Evolutionary conservation across 2,113 vertebrate species (phyloP).

Genomic region (Potamarius usumacintae): DNA sequence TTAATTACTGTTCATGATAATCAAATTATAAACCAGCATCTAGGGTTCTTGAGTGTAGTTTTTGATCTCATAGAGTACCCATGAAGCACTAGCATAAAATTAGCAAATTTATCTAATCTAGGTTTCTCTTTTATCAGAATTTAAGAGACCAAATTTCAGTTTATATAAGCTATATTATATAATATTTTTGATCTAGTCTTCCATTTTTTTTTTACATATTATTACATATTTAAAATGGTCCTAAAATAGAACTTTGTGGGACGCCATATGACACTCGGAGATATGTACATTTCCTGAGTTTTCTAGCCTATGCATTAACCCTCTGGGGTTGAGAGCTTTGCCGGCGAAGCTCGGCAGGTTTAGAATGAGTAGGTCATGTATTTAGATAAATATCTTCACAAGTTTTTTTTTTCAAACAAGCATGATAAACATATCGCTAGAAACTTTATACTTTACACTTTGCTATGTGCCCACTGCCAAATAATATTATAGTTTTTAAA

Average conservation of each 20-base stretch:
- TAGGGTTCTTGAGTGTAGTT: background rate
- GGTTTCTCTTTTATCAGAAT: background rate
- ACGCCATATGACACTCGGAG: background rate
- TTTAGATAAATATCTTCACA: too few relatives aligned
- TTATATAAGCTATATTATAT: background rate
- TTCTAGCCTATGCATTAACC: background rate
- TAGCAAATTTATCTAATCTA: background rate
- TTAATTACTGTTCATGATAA: background rate
- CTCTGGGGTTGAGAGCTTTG: too few relatives aligned
- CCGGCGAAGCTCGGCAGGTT: too few relatives aligned
- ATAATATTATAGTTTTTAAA: too few relatives aligned
- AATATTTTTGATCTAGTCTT: background rate
- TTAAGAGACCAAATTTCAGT: background rate
- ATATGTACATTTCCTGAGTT: background rate
- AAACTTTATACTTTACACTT: too few relatives aligned
- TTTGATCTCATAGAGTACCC: background rate
- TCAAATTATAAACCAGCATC: background rate
- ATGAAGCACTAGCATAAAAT: background rate
- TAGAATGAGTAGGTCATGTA: too few relatives aligned
- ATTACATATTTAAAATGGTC: background rate
- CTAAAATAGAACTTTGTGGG: background rate
- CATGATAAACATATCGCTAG: too few relatives aligned
- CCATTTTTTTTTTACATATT: background rate
- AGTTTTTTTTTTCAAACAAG: too few relatives aligned
- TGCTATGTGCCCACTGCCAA: too few relatives aligned